Base-by-base conservation (phyloP, 2,113 vertebrate genomes). In the Ranitomeya imitator region DNA sequence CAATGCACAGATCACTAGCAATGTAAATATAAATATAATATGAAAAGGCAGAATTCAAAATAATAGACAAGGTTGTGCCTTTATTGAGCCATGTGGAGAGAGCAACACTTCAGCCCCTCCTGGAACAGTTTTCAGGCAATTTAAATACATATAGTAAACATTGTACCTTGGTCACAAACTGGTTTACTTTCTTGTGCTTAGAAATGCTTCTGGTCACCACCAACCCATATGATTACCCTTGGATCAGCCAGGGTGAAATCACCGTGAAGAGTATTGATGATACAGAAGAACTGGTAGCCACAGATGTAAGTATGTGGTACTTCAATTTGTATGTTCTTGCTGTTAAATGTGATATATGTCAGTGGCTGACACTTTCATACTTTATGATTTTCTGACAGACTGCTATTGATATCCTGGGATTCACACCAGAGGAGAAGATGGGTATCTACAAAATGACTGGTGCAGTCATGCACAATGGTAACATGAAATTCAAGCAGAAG, bases 261-360 rank as follows among this genome's bases (percentile, higher is more conserved):
- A 94, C 90, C 19, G 97, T 98, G 52, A 93, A 96, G 88, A 98
- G 97, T 89, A 98, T 98, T 89, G 88, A 98, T 92, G 97, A 98
- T 77, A 86, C 96, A 80, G 97, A 98, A 10, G 96, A 97, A 71
- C 13, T 97, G 67, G 95, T 97, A 90, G 96, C 96, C 0, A 97
- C 97, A 14, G 96, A 97, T 91, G 97, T 98, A 91, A 96, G 97
- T 93, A 85, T 59, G n/a, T 57, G 26, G 59, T 3, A 23, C 10
- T 78, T 54, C 4, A 78, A 78, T 3, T 45, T 19, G n/a, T 4
- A 52, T 52, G 14, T 54, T 13, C 13, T 54, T 52, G 51, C 18
- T n/a, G 19, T 45, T 16, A 54, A 7, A 12, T n/a, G 23, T 12
- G 18, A 14, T 54, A 21, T 21, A 12, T 9, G 31, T 19, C 51